Evolutionary conservation across 2,113 vertebrate species (phyloP).

Genomic region (Lycaon pictus): DNA sequence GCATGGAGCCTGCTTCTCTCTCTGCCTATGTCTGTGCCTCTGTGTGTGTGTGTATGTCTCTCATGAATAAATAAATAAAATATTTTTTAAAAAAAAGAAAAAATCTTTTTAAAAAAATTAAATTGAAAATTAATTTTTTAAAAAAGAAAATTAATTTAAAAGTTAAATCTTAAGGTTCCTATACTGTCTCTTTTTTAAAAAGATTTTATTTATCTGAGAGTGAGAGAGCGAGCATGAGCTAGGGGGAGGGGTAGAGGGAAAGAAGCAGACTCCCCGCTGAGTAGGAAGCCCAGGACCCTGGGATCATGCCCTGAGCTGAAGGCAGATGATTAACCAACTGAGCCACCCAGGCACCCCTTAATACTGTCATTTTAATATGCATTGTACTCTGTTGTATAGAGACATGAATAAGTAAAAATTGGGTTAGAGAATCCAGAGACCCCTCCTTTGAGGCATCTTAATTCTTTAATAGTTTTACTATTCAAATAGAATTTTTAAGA

Average conservation of each 20-base stretch:
- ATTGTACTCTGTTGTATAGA: not conserved
- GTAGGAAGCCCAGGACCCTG: not conserved
- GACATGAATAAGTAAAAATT: slow-evolving; percentile 3
- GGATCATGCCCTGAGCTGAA: not conserved
- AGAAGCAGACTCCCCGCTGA: not conserved
- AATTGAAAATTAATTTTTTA: not conserved
- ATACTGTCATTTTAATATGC: slow-evolving; percentile 19
- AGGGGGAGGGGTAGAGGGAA: not conserved
- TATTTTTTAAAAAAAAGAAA: too few species aligned
- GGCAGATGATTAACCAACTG: not conserved
- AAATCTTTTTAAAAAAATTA: not conserved
- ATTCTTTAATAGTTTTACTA: slow-evolving; percentile 26
- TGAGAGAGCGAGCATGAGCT: not conserved
- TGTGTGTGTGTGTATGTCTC: too few species aligned
- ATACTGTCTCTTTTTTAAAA: not conserved
- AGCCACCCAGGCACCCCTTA: not conserved
- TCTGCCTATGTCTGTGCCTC: too few species aligned
- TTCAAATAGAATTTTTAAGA: slow-evolving; percentile 44
- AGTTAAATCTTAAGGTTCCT: not conserved
- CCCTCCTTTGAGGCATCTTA: not conserved
- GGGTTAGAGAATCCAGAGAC: not conserved
- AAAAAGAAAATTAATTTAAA: not conserved
- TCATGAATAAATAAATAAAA: too few species aligned
- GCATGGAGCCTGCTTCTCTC: too few species aligned
- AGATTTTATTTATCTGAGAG: not conserved